These are phyloP conservation scores for Caradrina kadenii DNA, from an alignment of 2,888 invertebrate species.

Conservation along the genomic window DNA sequence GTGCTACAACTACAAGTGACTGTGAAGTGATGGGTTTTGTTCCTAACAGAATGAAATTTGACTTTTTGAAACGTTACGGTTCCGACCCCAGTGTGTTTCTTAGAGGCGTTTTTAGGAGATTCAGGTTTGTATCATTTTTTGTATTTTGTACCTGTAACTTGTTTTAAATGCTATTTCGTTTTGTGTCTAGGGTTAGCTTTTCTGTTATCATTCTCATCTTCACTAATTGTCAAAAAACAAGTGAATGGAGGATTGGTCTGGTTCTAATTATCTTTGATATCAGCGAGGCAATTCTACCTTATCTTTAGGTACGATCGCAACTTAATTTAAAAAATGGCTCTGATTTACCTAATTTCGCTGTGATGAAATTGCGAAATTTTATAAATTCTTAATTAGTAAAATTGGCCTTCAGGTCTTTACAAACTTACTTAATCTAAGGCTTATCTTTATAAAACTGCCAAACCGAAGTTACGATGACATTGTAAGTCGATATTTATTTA, in stretches of 20 bases:
- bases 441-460: too few species aligned
- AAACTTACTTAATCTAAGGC: background rate
- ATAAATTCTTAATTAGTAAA: too few species aligned
- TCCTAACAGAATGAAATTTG: constrained; percentile 38
- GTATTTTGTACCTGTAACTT: background rate
- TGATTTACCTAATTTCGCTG: too few species aligned
- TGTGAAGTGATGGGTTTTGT: constrained; percentile 32
- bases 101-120: constrained; percentile 30
- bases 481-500: constrained; percentile 8
- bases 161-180: background rate
- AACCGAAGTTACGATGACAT: background rate
- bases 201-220: background rate
- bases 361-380: too few species aligned
- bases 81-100: constrained; percentile 44
- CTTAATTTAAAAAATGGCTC: too few species aligned
- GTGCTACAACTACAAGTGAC: constrained; percentile 13
- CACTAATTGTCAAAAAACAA: background rate
- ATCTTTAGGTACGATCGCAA: too few species aligned
- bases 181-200: background rate
- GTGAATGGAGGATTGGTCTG: background rate
- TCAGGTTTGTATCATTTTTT: constrained; percentile 41
- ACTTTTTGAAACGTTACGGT: constrained; percentile 45
- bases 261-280: background rate
- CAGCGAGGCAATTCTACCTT: background rate
- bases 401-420: too few species aligned